Conservation (phyloP, 2,888 invertebrate species). For the Chloromyia formosa region DNA sequence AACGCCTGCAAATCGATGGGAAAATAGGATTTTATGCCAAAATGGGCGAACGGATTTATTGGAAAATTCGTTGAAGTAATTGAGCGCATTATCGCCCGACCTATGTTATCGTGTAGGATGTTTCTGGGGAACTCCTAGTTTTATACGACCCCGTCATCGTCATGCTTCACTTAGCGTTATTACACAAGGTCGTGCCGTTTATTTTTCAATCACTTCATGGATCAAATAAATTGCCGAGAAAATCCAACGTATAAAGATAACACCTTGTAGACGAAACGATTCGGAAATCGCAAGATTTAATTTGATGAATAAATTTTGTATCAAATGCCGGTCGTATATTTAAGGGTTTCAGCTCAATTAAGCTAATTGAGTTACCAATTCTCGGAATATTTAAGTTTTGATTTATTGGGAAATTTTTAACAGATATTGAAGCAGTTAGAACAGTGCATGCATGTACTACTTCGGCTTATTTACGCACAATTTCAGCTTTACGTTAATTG, state of each 20-base stretch:
- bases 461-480: too few relatives aligned
- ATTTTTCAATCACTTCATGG: slow-evolving; percentile 35
- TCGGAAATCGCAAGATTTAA: neutral
- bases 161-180: slow-evolving; percentile 34
- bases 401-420: too few relatives aligned
- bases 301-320: slow-evolving; percentile 17
- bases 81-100: slow-evolving; percentile 42
- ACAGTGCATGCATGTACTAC: too few relatives aligned
- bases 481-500: too few relatives aligned
- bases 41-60: slow-evolving; percentile 40
- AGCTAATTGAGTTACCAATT: neutral
- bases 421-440: too few relatives aligned
- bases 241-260: slow-evolving; percentile 16
- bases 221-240: slow-evolving; percentile 26
- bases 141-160: too few relatives aligned
- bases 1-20: neutral
- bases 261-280: slow-evolving; percentile 4
- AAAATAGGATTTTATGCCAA: slow-evolving; percentile 40
- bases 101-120: slow-evolving; percentile 30
- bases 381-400: too few relatives aligned
- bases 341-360: neutral
- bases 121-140: neutral
- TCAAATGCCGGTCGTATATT: neutral
- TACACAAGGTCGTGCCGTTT: slow-evolving; percentile 27
- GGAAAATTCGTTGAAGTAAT: slow-evolving; percentile 41